Evolutionary conservation across 2,888 invertebrate genomes (phyloP).

Genomic region (Argynnis bischoffii): DNA sequence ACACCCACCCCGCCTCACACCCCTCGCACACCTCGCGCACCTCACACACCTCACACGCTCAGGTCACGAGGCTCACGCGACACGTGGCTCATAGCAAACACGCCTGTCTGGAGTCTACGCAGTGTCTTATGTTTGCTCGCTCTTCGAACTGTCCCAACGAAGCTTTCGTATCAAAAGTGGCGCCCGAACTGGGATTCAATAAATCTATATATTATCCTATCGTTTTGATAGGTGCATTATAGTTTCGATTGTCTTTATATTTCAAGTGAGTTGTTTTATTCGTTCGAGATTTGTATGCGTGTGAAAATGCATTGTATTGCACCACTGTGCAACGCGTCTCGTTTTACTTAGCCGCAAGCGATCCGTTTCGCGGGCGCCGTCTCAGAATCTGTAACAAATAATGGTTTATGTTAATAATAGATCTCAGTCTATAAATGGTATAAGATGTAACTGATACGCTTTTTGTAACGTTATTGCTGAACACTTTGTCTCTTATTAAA

Average conservation of each 20-base stretch:
- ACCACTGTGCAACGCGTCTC: constrained; percentile 52
- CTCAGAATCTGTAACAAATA: constrained; percentile 69
- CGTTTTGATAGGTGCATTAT: constrained; percentile 6
- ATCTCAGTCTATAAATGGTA: constrained; percentile 29
- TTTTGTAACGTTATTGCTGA: constrained; percentile 8
- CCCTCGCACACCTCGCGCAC: constrained; percentile 48
- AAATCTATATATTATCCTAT: constrained; percentile 22
- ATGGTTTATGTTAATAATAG: constrained; percentile 63
- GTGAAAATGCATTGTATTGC: constrained; percentile 51
- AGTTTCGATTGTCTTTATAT: constrained; percentile 10
- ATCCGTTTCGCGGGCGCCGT: constrained; percentile 59
- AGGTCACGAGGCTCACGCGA: constrained; percentile 3
- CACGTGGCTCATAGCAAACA: constrained; percentile 8
- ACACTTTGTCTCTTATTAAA: not conserved
- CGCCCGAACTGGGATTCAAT: constrained; percentile 30
- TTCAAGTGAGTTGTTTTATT: constrained; percentile 31
- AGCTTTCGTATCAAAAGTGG: constrained; percentile 1
- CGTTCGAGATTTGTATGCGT: constrained; percentile 33
- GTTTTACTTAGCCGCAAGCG: constrained; percentile 60
- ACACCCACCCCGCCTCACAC: constrained; percentile 49
- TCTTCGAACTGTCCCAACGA: not conserved
- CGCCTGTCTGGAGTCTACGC: not conserved
- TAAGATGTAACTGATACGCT: constrained; percentile 27
- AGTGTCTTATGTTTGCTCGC: not conserved
- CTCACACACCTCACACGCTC: constrained; percentile 24